Evolutionary conservation across 2,888 invertebrate genomes (phyloP), one percentile per base, ranked within the genome.

Genomic region (Drosophila buzzatii): DNA sequence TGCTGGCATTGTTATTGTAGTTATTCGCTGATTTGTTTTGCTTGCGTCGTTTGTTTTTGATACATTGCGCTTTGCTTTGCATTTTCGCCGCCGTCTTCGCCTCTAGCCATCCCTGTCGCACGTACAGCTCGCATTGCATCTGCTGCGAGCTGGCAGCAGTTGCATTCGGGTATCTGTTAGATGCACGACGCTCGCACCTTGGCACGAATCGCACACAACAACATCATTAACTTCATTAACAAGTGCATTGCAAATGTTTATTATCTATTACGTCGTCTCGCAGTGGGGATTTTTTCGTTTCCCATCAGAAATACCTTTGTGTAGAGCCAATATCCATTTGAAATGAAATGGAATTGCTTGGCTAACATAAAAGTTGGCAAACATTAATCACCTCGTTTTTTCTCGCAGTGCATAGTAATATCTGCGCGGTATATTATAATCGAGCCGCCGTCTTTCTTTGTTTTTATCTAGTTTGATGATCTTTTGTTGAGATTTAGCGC

Each of bases 151-250:
- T 56, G 66, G 61, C 45, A 33, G 67, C 65, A 62, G 59, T 59
- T 62, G 58, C 65, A 66, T 69, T 68, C 39, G 49, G 39, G 70
- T 76, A 70, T 74, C 76, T 86, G 61, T 70, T 81, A 70, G 76
- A 79, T 85, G 82, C 72, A 76, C 75, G 66, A 66, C 62, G 65
- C 68, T 79, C 68, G 82, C 76, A 88, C 89, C 85, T 88, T 85
- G 83, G 79, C 85, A 85, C 75, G 73, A 79, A 88, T 88, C 72
- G 57, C 79, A 55, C 71, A 79, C 64, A 76, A 75, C 58, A 80
- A 81, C 70, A 76, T 85, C 73, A 81, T 85, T 73, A 84, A 86
- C 87, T 80, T 89, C 74, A 89, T 86, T 85, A 82, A 70, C 87
- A 75, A 84, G 73, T 89, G 87, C 76, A 89, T 70, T 70, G 71